These are phyloP conservation scores for Ovibos moschatus DNA, from an alignment of 2,113 vertebrate species.

Conservation along the genomic window DNA sequence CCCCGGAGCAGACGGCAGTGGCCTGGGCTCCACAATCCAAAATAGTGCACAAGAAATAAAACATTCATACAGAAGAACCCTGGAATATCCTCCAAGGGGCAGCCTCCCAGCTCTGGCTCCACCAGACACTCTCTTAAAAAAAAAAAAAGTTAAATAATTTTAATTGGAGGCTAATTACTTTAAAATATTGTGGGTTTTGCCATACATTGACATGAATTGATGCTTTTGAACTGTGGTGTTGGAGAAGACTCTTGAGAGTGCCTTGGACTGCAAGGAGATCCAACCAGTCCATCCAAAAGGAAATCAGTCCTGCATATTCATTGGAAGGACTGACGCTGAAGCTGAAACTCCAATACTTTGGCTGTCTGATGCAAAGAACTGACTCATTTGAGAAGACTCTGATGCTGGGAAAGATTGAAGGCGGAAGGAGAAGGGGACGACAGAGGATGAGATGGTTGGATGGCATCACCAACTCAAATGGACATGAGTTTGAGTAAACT, in stretches of 20 bases:
- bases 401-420: neutral
- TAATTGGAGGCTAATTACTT: neutral
- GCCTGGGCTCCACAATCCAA: neutral
- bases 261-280: neutral
- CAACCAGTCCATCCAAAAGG: neutral
- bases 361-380: neutral
- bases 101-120: neutral
- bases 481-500: neutral
- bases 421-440: neutral
- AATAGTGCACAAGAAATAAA: neutral
- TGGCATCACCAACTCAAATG: neutral
- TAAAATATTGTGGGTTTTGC: neutral
- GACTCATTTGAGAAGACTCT: neutral
- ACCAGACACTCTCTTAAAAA: neutral
- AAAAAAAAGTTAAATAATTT: neutral
- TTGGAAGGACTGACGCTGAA: neutral
- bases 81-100: rapidly evolving
- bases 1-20: slow-evolving; percentile 30
- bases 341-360: neutral
- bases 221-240: neutral
- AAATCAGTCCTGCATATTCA: neutral
- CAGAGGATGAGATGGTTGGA: neutral
- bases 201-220: neutral
- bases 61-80: neutral
- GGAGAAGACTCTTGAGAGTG: neutral